phyloP scores from a whole-genome alignment of 2,888 invertebrate species.

The Cephus pygmeus region DNA sequence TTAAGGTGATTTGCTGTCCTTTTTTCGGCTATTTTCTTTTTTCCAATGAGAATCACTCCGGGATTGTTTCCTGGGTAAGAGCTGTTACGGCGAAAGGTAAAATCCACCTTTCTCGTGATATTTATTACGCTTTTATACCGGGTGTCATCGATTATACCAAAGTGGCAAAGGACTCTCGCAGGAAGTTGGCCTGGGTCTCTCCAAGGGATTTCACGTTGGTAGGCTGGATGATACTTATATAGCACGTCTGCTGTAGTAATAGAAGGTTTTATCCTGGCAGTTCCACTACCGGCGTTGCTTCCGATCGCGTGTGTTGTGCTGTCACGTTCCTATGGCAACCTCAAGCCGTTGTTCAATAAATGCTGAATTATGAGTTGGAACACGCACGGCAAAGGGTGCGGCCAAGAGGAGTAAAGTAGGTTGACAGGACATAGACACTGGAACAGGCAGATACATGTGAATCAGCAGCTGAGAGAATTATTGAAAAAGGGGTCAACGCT shows the following conservation, averaged over 20 bases:
- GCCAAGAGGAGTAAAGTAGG: constrained; percentile 22
- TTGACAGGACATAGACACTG: constrained; percentile 24
- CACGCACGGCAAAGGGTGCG: constrained; percentile 21
- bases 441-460: not conserved
- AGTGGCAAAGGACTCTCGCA: not conserved
- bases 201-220: not conserved
- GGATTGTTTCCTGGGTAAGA: not conserved
- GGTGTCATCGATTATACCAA: not conserved
- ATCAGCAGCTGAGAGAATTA: not conserved
- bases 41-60: not conserved
- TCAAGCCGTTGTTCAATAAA: constrained; percentile 54
- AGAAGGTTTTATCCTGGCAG: not conserved
- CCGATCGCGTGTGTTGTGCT: constrained; percentile 37
- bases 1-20: not conserved
- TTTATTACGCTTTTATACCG: not conserved
- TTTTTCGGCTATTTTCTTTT: not conserved
- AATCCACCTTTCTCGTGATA: not conserved
- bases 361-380: constrained; percentile 51
- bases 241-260: not conserved
- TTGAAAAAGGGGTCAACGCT: not conserved
- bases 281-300: not conserved
- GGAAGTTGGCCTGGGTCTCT: not conserved
- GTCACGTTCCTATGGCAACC: constrained; percentile 57
- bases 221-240: not conserved
- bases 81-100: not conserved